These are phyloP conservation scores for Himalopsyche tibetana DNA, from an alignment of 2,888 invertebrate genomes.

Conservation along the genomic window DNA sequence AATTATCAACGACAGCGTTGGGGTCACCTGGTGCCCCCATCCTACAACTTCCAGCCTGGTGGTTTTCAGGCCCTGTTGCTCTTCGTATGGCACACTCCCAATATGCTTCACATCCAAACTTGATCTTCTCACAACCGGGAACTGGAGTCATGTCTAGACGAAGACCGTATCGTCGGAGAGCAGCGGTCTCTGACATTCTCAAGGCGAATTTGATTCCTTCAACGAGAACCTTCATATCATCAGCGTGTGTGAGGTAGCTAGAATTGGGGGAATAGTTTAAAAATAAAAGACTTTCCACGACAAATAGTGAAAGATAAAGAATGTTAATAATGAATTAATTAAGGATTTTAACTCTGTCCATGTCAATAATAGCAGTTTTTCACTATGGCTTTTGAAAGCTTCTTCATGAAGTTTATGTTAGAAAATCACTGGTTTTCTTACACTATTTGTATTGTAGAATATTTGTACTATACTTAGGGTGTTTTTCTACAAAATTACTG, in stretches of 20 bases:
- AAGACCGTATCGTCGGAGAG: conserved; percentile 83
- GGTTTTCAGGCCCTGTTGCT: conserved; percentile 88
- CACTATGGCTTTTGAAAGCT: no score
- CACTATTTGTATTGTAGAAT: no score
- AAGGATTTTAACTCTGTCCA: no score
- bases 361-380: no score
- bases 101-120: conserved; percentile 85
- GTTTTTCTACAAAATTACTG: no score
- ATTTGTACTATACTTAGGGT: no score
- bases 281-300: no score
- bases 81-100: conserved; percentile 88
- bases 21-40: conserved; percentile 87
- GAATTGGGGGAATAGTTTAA: background rate
- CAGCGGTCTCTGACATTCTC: conserved; percentile 82
- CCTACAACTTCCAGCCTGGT: conserved; percentile 88
- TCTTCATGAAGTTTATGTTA: no score
- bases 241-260: conserved; percentile 83
- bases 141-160: conserved; percentile 84
- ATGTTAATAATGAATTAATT: no score
- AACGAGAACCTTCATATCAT: conserved; percentile 87
- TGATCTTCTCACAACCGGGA: conserved; percentile 84
- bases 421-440: no score
- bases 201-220: conserved; percentile 91
- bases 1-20: conserved; percentile 84
- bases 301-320: no score